Conservation (phyloP, 2,888 invertebrate species). For the Ypsolopha scabrella region DNA sequence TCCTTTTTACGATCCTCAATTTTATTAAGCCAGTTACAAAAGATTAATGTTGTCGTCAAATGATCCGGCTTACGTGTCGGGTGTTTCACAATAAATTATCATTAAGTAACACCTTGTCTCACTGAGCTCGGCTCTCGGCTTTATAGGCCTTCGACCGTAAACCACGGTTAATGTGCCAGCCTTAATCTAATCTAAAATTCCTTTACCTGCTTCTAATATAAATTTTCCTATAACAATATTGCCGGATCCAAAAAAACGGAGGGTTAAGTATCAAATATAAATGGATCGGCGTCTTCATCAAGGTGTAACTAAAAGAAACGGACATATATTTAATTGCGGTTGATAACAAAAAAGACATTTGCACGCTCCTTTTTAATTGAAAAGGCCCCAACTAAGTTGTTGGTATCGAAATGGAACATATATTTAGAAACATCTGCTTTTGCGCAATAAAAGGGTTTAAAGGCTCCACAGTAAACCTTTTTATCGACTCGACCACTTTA, state of each 20-base stretch:
- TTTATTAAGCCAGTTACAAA: slow-evolving; percentile 47
- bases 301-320: slow-evolving; percentile 23
- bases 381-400: slow-evolving; percentile 31
- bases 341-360: slow-evolving; percentile 19
- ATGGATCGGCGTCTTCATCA: slow-evolving; percentile 30
- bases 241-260: background rate
- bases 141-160: slow-evolving; percentile 47
- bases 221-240: slow-evolving; percentile 24
- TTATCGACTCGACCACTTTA: slow-evolving; percentile 2
- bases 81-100: slow-evolving; percentile 62
- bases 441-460: slow-evolving; percentile 48
- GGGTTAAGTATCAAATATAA: slow-evolving; percentile 1
- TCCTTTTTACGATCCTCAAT: slow-evolving; percentile 22
- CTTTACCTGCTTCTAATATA: slow-evolving; percentile 50
- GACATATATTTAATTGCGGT: slow-evolving; percentile 33
- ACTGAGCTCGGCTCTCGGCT: slow-evolving; percentile 25
- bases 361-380: slow-evolving; percentile 22
- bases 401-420: background rate
- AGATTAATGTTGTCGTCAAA: slow-evolving; percentile 59
- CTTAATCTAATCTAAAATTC: slow-evolving; percentile 55
- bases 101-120: slow-evolving; percentile 62
- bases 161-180: slow-evolving; percentile 36
- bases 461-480: slow-evolving; percentile 16
- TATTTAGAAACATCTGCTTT: slow-evolving; percentile 23
- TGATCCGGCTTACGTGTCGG: slow-evolving; percentile 33